phyloP scores from a whole-genome alignment of 2,888 invertebrate genomes.

The Isoperla grammatica region DNA sequence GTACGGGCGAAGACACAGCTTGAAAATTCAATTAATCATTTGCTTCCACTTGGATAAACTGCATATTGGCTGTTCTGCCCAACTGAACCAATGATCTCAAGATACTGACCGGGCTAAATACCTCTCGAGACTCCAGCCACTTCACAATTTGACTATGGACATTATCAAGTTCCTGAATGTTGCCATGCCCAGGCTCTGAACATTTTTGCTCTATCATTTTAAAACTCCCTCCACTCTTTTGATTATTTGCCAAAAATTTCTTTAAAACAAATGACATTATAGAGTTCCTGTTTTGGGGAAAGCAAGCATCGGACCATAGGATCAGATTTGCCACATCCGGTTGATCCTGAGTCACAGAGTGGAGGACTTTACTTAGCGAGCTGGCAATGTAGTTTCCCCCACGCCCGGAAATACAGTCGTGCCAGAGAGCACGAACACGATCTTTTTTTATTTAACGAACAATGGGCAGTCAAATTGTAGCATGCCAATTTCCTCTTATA shows the following conservation, averaged over 20 bases:
- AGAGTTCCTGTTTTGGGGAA: conserved; percentile 1
- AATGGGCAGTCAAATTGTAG: too few species aligned
- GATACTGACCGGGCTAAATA: background rate
- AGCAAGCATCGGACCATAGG: background rate
- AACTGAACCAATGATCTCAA: background rate
- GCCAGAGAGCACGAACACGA: background rate
- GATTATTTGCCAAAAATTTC: background rate
- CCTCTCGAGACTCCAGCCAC: background rate
- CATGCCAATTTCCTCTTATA: too few species aligned
- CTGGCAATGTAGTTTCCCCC: too few species aligned
- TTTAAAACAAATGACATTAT: background rate
- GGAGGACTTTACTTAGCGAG: background rate
- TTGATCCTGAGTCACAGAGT: background rate
- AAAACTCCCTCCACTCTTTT: background rate
- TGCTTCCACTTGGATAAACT: background rate
- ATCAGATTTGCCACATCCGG: background rate
- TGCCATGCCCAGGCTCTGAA: conserved; percentile 12
- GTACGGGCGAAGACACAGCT: background rate
- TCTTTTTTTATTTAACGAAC: background rate
- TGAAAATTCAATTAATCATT: background rate
- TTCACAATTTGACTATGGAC: background rate
- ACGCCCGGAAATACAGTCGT: too few species aligned
- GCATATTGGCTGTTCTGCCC: background rate
- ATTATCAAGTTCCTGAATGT: conserved; percentile 9
- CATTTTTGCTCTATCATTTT: conserved; percentile 5